Evolutionary conservation across 2,113 vertebrate genomes (phyloP).

Genomic region (Tichodroma muraria): DNA sequence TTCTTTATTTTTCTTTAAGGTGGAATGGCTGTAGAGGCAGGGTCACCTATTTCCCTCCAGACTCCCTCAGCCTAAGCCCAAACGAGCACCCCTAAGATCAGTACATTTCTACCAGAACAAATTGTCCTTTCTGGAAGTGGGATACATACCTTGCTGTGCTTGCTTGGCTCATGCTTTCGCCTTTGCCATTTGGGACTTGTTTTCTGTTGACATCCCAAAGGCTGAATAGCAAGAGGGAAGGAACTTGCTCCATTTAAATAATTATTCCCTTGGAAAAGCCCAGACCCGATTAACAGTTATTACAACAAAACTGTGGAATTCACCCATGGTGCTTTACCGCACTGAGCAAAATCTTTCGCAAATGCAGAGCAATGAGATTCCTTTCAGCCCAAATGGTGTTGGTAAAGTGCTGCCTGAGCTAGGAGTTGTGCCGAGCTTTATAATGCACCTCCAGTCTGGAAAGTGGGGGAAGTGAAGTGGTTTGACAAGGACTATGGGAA

Average conservation of each 20-base stretch:
- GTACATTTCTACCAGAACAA: not conserved
- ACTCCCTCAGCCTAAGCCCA: not conserved
- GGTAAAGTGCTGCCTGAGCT: not conserved
- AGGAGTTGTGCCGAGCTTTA: not conserved
- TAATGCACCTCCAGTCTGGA: not conserved
- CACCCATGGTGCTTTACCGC: not conserved
- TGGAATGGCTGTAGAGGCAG: not conserved
- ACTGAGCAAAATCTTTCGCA: not conserved
- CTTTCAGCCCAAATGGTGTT: not conserved
- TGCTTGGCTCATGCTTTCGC: not conserved
- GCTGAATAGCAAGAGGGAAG: not conserved
- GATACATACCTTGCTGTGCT: not conserved
- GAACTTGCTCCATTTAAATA: not conserved
- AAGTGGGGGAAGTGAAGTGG: not conserved
- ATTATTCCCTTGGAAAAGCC: not conserved
- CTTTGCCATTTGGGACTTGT: not conserved
- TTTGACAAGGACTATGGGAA: not conserved
- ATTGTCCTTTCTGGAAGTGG: not conserved
- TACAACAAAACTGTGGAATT: not conserved
- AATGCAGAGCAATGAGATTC: not conserved
- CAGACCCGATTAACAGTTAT: not conserved
- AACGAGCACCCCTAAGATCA: not conserved
- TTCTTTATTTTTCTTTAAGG: constrained; percentile 24
- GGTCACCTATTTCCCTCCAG: not conserved
- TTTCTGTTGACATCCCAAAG: not conserved